Evolutionary conservation across 2,888 invertebrate genomes (phyloP).

Genomic region (Thereva nobilitata): DNA sequence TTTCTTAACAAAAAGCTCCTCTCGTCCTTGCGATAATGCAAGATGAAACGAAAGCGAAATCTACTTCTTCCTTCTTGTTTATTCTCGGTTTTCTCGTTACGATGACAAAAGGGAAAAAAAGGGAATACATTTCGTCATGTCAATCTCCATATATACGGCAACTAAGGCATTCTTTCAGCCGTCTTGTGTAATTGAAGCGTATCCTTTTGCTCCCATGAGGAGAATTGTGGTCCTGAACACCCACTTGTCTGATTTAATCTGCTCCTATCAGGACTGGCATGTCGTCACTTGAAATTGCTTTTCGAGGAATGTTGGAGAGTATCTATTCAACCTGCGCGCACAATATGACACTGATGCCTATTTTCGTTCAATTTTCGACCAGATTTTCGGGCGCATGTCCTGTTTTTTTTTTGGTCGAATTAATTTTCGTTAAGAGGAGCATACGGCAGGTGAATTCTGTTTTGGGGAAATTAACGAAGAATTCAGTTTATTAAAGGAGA

Average conservation of each 20-base stretch:
- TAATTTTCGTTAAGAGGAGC: constrained; percentile 20
- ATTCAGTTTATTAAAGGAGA: too few relatives aligned
- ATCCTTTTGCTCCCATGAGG: background rate
- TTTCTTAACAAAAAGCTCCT: constrained; percentile 15
- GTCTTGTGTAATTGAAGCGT: constrained; percentile 20
- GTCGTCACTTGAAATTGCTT: constrained; percentile 23
- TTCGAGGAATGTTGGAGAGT: constrained; percentile 1
- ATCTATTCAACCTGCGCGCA: constrained; percentile 9
- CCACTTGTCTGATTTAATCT: constrained; percentile 36
- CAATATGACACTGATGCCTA: background rate
- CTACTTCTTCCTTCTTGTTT: background rate
- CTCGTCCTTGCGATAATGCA: constrained; percentile 15
- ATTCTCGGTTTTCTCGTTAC: background rate
- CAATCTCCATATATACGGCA: constrained; percentile 10
- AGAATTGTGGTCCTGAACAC: constrained; percentile 28
- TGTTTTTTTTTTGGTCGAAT: constrained; percentile 9
- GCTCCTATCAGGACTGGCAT: constrained; percentile 13
- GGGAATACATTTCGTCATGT: constrained; percentile 10
- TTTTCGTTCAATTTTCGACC: constrained; percentile 18
- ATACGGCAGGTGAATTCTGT: too few relatives aligned
- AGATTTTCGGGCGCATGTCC: constrained; percentile 14
- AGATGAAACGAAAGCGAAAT: background rate
- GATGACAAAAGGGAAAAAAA: background rate
- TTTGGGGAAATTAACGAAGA: too few relatives aligned
- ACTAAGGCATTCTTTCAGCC: constrained; percentile 25